Conservation (phyloP, 1,140 invertebrate genomes). For the Drosophila punjabiensis region DNA sequence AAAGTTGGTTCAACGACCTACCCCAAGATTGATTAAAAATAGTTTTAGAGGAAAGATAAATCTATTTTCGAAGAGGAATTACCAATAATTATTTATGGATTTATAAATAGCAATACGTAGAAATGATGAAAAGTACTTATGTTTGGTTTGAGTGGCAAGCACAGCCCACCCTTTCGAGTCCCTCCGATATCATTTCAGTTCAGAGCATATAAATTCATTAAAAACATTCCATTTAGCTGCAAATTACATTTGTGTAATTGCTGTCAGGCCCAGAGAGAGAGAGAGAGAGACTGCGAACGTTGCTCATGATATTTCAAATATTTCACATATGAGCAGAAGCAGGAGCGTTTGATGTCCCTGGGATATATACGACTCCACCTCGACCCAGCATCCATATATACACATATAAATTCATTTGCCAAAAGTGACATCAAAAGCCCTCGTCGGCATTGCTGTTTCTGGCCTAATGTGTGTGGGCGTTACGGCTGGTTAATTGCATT, state of each 20-base stretch:
- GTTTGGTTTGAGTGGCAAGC: conserved; percentile 11
- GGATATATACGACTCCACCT: conserved; percentile 16
- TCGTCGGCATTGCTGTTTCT: conserved; percentile 49
- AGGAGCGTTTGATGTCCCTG: conserved; percentile 67
- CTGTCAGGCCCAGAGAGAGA: conserved; percentile 30
- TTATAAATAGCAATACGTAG: conserved; percentile 3
- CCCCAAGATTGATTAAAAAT: conserved; percentile 51
- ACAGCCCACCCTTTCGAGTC: background rate
- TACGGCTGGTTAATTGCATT: conserved; percentile 79
- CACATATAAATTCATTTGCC: conserved; percentile 53
- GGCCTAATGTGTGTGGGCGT: conserved; percentile 76
- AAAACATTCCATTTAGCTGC: conserved; percentile 75
- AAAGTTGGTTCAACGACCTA: conserved; percentile 64
- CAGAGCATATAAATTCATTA: conserved; percentile 73
- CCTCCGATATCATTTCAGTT: conserved; percentile 2
- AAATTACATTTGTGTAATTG: conserved; percentile 78
- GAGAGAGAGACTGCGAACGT: background rate
- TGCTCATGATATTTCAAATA: conserved; percentile 72
- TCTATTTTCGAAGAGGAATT: conserved; percentile 40
- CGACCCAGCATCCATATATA: conserved; percentile 22
- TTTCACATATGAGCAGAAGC: conserved; percentile 68
- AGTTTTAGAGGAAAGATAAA: background rate
- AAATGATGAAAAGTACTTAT: background rate
- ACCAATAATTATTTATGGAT: conserved; percentile 18
- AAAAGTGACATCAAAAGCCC: conserved; percentile 74